Evolutionary conservation across 2,113 vertebrate genomes (phyloP).

Genomic region (Silurus meridionalis): DNA sequence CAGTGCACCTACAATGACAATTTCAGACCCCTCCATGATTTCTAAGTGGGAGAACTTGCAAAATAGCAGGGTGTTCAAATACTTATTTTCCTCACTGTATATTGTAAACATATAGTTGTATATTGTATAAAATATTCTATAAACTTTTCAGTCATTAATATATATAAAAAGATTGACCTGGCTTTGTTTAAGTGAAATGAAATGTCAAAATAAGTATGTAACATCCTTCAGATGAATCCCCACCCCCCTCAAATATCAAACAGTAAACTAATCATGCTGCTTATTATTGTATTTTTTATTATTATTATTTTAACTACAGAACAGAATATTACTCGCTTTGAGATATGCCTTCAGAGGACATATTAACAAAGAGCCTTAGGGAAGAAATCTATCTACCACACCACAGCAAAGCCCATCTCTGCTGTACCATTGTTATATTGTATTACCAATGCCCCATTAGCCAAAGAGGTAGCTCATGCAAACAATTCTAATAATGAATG

Average conservation of each 20-base stretch:
- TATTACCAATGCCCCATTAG: constrained; percentile 8
- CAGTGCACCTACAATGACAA: no score
- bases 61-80: no score
- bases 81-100: no score
- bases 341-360: neutral
- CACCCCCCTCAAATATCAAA: neutral
- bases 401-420: neutral
- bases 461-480: constrained; percentile 14
- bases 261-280: neutral
- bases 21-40: no score
- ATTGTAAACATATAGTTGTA: no score
- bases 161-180: no score
- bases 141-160: no score
- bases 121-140: no score
- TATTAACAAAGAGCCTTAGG: neutral
- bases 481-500: constrained; percentile 21
- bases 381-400: neutral
- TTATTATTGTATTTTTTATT: neutral
- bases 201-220: no score
- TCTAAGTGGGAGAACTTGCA: no score
- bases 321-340: neutral
- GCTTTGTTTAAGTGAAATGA: no score
- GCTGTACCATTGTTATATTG: neutral
- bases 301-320: neutral
- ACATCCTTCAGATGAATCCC: no score